Evolutionary conservation across 37 sponge, comb jelly and placozoan genomes (phyloP).

Genomic region (Ephydatia muelleri): DNA sequence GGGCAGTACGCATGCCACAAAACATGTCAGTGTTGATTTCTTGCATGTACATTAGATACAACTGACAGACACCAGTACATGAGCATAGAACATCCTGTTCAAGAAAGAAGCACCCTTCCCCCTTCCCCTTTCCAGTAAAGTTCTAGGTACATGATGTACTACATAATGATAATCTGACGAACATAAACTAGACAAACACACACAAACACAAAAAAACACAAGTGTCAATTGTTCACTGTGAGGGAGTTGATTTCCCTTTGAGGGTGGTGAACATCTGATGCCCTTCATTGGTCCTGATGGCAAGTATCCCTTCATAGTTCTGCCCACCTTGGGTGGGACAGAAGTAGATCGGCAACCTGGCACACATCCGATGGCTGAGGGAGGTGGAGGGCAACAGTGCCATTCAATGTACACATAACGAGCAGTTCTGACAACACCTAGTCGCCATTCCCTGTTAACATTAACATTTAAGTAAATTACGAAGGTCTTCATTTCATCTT

Average conservation of each 20-base stretch:
- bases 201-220: background rate
- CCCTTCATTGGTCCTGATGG: slow-evolving; percentile 49
- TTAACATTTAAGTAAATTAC: too few species aligned
- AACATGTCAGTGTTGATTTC: too few species aligned
- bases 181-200: background rate
- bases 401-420: too few species aligned
- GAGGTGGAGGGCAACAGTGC: background rate
- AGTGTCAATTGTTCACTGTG: background rate
- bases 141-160: background rate
- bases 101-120: too few species aligned
- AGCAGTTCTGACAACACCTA: too few species aligned
- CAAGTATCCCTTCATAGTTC: slow-evolving; percentile 42
- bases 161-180: background rate
- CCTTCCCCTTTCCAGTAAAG: too few species aligned
- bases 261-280: slow-evolving; percentile 64
- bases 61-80: too few species aligned
- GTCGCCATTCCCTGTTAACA: too few species aligned
- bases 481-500: too few species aligned
- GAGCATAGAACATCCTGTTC: too few species aligned
- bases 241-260: slow-evolving; percentile 30
- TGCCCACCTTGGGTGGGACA: slow-evolving; percentile 31
- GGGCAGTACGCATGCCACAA: too few species aligned
- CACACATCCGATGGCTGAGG: slow-evolving; percentile 60
- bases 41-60: too few species aligned
- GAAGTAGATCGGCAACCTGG: slow-evolving; percentile 67